These are phyloP conservation scores for Telmatochromis sp. DNA, from an alignment of 2,113 vertebrate genomes.

Conservation along the genomic window DNA sequence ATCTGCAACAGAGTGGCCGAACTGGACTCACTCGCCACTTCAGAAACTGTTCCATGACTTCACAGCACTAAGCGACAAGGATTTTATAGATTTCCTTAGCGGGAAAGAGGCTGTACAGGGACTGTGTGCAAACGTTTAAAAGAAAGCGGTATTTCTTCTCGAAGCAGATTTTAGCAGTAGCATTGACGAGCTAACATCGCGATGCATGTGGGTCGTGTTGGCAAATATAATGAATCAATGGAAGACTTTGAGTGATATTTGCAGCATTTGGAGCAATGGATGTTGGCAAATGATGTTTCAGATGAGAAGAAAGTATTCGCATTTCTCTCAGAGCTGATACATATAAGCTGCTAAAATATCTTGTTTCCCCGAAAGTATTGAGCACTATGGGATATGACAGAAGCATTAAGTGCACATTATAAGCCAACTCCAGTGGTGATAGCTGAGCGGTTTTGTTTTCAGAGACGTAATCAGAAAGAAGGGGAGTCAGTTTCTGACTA, in stretches of 20 bases:
- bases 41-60: background rate
- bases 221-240: background rate
- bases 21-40: background rate
- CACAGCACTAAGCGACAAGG: background rate
- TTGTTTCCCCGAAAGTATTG: background rate
- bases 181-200: background rate
- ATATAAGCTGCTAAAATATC: background rate
- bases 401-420: background rate
- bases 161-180: background rate
- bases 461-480: background rate
- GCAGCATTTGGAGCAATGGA: background rate
- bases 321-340: background rate
- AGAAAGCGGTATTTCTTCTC: accelerated
- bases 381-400: background rate
- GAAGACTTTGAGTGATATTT: background rate
- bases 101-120: background rate
- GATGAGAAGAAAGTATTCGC: background rate
- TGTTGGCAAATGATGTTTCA: background rate
- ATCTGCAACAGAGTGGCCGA: background rate
- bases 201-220: background rate
- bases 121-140: background rate
- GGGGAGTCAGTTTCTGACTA: background rate
- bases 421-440: background rate
- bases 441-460: background rate
- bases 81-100: background rate